phyloP scores from a whole-genome alignment of 2,797 vertebrate species.

The Neostethus bicornis region DNA sequence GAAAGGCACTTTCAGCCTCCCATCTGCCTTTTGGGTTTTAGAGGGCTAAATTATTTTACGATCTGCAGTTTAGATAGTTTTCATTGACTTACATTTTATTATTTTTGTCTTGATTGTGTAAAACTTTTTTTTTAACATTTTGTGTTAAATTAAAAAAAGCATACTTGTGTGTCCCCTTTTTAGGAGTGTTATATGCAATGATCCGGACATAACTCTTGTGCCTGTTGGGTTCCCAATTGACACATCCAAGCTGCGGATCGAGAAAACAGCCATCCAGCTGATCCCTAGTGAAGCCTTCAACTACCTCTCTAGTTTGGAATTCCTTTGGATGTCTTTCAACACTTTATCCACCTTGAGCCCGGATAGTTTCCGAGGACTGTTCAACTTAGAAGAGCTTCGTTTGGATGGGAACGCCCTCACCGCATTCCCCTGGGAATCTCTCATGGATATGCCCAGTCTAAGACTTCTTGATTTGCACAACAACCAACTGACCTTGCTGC shows the following conservation, averaged over 20 bases:
- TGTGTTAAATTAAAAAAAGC: background rate
- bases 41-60: constrained; percentile 21
- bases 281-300: constrained; percentile 90
- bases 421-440: constrained; percentile 91
- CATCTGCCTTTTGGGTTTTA: constrained; percentile 46
- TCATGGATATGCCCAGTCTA: constrained; percentile 87
- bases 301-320: constrained; percentile 88
- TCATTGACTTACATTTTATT: no score
- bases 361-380: constrained; percentile 87
- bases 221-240: constrained; percentile 89
- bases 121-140: background rate
- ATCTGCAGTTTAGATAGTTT: no score
- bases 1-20: constrained; percentile 79
- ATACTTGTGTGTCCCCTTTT: constrained; percentile 8
- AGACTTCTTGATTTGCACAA: constrained; percentile 94
- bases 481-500: constrained; percentile 88
- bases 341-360: constrained; percentile 82
- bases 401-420: constrained; percentile 89
- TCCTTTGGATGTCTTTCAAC: constrained; percentile 97
- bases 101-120: background rate
- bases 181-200: constrained; percentile 94
- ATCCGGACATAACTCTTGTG: constrained; percentile 91
- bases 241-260: constrained; percentile 90
- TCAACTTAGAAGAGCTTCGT: constrained; percentile 88
- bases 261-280: constrained; percentile 90